phyloP scores from a whole-genome alignment of 2,113 vertebrate species.

The Recurvirostra avosetta region DNA sequence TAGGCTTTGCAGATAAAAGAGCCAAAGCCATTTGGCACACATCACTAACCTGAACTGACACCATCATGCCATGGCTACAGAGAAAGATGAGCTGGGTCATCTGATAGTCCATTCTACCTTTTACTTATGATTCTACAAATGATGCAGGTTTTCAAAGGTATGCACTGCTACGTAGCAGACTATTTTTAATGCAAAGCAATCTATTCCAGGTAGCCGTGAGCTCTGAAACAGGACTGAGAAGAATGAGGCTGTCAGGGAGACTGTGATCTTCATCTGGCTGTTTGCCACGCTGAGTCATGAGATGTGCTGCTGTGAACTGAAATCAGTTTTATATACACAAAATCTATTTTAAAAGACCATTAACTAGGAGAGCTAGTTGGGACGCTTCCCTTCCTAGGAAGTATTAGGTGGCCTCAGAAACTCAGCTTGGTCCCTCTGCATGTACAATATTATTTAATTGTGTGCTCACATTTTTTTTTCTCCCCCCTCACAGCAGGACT shows the following conservation, averaged over 20 bases:
- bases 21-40: background rate
- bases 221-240: conserved; percentile 33
- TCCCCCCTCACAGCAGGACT: background rate
- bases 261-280: background rate
- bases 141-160: background rate
- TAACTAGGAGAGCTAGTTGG: background rate
- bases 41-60: background rate
- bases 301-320: background rate
- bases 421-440: background rate
- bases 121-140: background rate
- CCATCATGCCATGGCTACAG: background rate
- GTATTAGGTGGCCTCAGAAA: background rate
- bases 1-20: background rate
- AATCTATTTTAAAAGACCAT: background rate
- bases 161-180: background rate
- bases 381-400: background rate
- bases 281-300: background rate
- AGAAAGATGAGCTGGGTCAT: background rate
- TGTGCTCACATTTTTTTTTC: background rate
- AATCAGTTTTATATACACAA: background rate
- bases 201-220: background rate
- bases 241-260: background rate
- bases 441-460: background rate
- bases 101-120: background rate
- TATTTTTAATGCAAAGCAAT: background rate